Evolutionary conservation across 2,888 invertebrate species (phyloP).

Genomic region (Campopleginae sp.): DNA sequence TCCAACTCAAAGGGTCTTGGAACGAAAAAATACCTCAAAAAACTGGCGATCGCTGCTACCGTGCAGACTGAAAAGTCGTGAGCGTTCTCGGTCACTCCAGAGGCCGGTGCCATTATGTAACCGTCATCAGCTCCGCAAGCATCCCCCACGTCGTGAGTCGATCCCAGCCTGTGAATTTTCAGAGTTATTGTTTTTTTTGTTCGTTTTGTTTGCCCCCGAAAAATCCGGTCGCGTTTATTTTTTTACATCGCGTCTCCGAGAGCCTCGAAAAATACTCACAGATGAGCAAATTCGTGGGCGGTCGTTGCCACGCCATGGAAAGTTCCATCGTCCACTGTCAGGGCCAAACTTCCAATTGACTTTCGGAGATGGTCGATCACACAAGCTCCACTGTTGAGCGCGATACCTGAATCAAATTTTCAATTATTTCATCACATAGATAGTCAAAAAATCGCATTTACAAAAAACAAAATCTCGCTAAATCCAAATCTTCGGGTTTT

Average conservation of each 20-base stretch:
- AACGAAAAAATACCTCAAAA: slow-evolving; percentile 11
- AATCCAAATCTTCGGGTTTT: neutral
- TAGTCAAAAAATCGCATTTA: neutral
- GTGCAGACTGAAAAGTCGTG: slow-evolving; percentile 40
- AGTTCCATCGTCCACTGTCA: slow-evolving; percentile 34
- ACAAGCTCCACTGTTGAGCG: slow-evolving; percentile 21
- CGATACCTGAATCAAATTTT: slow-evolving; percentile 19
- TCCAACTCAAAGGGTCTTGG: neutral
- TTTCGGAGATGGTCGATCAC: neutral
- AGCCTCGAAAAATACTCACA: slow-evolving; percentile 28
- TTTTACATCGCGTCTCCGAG: neutral
- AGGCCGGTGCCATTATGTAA: slow-evolving; percentile 23
- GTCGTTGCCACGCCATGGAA: slow-evolving; percentile 43
- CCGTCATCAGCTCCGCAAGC: slow-evolving; percentile 20
- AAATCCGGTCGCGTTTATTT: neutral
- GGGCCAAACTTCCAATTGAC: neutral
- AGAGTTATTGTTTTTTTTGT: neutral
- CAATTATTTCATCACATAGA: neutral
- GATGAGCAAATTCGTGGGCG: slow-evolving; percentile 53
- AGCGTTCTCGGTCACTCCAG: slow-evolving; percentile 35
- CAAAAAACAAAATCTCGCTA: neutral
- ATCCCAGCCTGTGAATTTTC: slow-evolving; percentile 22
- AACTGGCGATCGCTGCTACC: slow-evolving; percentile 15
- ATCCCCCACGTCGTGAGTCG: slow-evolving; percentile 24
- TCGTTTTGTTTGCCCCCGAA: too few relatives aligned